Evolutionary conservation across 2,797 vertebrate species (phyloP).

Genomic region (Bradypodion ventrale): DNA sequence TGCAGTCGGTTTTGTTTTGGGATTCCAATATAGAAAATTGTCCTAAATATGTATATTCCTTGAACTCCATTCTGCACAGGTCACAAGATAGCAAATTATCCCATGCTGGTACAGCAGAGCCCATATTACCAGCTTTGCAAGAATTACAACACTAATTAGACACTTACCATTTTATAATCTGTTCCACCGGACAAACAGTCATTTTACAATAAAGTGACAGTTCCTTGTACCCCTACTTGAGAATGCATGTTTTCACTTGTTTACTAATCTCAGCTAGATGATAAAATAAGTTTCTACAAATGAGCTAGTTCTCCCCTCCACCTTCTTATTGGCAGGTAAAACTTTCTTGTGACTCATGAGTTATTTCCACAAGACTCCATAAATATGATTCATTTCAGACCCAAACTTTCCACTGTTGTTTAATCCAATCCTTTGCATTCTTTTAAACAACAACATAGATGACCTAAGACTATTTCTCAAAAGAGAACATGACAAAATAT

Average conservation of each 20-base stretch:
- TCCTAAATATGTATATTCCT: neutral
- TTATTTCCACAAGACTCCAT: neutral
- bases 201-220: neutral
- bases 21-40: neutral
- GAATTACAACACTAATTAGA: neutral
- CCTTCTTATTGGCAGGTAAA: neutral
- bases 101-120: neutral
- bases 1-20: neutral
- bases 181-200: neutral
- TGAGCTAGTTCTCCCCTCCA: neutral
- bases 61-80: neutral
- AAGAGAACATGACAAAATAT: constrained; percentile 69
- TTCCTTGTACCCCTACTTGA: neutral
- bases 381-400: neutral
- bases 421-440: neutral
- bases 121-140: neutral
- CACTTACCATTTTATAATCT: neutral
- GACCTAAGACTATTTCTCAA: constrained; percentile 32
- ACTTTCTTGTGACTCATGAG: neutral
- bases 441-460: neutral
- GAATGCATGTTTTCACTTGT: neutral
- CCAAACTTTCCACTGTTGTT: neutral
- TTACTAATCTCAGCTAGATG: neutral
- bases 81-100: neutral
- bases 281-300: neutral